phyloP scores from a whole-genome alignment of 1,140 invertebrate genomes.

The Ctenoplectra terminalis region DNA sequence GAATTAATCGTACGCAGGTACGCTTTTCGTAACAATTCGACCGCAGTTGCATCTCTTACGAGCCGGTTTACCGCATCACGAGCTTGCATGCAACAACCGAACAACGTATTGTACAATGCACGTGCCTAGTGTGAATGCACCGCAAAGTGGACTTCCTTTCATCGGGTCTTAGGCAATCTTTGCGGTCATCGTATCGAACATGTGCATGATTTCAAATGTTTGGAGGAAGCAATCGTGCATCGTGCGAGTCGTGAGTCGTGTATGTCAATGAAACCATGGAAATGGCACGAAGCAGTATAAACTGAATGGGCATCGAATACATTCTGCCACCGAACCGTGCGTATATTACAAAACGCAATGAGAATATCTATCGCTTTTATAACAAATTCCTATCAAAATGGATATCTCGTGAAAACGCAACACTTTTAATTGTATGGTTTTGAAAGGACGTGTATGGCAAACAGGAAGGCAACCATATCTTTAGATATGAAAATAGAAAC shows the following conservation, averaged over 20 bases:
- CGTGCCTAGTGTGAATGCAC: conserved; percentile 44
- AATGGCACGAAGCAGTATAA: not conserved
- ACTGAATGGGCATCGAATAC: not conserved
- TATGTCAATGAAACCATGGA: not conserved
- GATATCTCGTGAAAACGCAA: no score
- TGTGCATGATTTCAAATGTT: not conserved
- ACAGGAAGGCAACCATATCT: not conserved
- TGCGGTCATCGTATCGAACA: conserved; percentile 41
- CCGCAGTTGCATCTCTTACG: not conserved
- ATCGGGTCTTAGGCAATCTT: not conserved
- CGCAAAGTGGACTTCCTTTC: conserved; percentile 44
- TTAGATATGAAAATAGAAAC: not conserved
- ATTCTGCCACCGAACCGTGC: no score
- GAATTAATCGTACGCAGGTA: no score
- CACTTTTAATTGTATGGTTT: no score
- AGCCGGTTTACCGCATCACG: conserved; percentile 38
- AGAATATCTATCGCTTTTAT: not conserved
- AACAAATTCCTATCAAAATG: not conserved
- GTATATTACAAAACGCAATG: no score
- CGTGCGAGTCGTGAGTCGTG: not conserved
- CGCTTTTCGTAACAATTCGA: not conserved
- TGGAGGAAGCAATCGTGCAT: not conserved
- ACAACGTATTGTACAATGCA: conserved; percentile 36
- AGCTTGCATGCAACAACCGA: conserved; percentile 9
- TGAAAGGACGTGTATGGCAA: not conserved